phyloP scores from a whole-genome alignment of 2,888 invertebrate species.

The Eremobia ochroleuca region DNA sequence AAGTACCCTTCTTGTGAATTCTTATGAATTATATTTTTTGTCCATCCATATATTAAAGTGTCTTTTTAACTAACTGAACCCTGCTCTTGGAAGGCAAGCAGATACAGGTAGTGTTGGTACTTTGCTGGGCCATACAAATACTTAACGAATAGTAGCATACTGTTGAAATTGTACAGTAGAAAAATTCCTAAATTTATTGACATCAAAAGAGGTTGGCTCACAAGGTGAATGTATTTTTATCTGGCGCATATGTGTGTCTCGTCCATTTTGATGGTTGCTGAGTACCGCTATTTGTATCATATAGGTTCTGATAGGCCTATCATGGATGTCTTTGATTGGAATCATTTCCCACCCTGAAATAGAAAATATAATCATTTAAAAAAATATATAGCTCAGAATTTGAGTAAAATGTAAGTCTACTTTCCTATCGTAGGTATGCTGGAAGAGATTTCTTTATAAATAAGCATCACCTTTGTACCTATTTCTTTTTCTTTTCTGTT shows the following conservation, averaged over 20 bases:
- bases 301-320: conserved; percentile 97
- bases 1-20: not conserved
- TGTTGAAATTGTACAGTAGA: conserved; percentile 96
- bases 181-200: conserved; percentile 94
- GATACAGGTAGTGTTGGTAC: not conserved
- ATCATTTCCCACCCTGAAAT: conserved; percentile 97
- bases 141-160: conserved; percentile 95
- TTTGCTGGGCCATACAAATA: not conserved
- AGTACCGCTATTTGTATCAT: conserved; percentile 99
- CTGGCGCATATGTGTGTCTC: conserved; percentile 99
- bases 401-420: not conserved
- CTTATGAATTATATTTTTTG: not conserved
- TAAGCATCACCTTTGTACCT: too few relatives aligned
- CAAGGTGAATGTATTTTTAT: conserved; percentile 98
- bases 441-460: too few relatives aligned
- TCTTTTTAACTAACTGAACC: not conserved
- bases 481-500: too few relatives aligned
- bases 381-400: not conserved
- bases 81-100: not conserved
- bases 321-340: conserved; percentile 96
- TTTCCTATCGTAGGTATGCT: not conserved
- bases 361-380: not conserved
- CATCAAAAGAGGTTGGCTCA: conserved; percentile 92
- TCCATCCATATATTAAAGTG: not conserved
- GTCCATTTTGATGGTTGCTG: conserved; percentile 99